Conservation (phyloP, 2,113 vertebrate species). For the Oenanthe melanoleuca region DNA sequence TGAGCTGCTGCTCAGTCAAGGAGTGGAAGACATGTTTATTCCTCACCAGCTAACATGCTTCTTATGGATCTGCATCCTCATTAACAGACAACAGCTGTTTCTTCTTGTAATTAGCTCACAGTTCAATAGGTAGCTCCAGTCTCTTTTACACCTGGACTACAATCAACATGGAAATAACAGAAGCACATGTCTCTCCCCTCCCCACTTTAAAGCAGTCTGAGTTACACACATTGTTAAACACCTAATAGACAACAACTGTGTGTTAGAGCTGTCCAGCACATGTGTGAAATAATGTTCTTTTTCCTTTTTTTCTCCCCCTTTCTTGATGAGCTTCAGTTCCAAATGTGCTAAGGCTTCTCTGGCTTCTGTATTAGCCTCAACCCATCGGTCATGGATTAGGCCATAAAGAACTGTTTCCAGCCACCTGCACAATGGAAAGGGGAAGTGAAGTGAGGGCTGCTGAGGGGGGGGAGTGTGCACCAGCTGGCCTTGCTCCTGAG, state of each 20-base stretch:
- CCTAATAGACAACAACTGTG: conserved; percentile 69
- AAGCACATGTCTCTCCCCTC: conserved; percentile 54
- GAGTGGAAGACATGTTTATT: conserved; percentile 42
- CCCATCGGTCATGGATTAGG: conserved; percentile 15
- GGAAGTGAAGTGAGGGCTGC: conserved; percentile 38
- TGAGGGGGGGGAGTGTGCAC: neutral
- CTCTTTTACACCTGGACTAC: conserved; percentile 77
- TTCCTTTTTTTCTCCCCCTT: neutral
- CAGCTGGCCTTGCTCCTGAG: conserved; percentile 75
- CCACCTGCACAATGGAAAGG: conserved; percentile 73
- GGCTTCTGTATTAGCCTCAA: conserved; percentile 50
- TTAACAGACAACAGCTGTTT: conserved; percentile 82
- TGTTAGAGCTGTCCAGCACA: conserved; percentile 23
- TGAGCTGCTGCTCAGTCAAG: neutral
- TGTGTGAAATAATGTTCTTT: neutral
- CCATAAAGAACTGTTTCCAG: conserved; percentile 68
- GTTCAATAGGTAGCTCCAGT: conserved; percentile 75
- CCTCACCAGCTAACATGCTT: neutral
- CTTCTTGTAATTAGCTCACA: conserved; percentile 81
- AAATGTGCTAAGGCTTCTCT: neutral
- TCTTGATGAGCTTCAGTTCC: conserved; percentile 34
- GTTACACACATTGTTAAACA: conserved; percentile 77
- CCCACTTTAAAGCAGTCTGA: conserved; percentile 63
- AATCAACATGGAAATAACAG: conserved; percentile 73
- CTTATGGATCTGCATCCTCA: conserved; percentile 65